A percentile compares a stretch with the other conserved stretches of the same genome.
phyloP scores from a whole-genome alignment of 2,113 vertebrate genomes.

The Turdus rufiventris region DNA sequence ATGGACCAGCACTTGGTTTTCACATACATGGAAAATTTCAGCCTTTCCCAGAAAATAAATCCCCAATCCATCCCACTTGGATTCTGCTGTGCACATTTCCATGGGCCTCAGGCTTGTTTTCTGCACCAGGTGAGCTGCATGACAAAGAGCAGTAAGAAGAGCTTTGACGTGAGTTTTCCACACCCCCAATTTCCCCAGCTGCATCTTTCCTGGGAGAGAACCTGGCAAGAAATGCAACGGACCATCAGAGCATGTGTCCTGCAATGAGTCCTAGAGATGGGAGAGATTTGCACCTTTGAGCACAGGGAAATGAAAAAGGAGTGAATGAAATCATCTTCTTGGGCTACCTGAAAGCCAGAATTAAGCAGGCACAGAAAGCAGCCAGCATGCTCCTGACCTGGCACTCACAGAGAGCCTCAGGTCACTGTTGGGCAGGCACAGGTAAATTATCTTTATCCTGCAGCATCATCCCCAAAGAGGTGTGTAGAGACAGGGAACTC shows the following conservation, averaged over 20 bases:
- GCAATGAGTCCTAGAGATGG: background rate
- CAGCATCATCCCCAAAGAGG: background rate
- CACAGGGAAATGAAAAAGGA: background rate
- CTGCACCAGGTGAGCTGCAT: background rate
- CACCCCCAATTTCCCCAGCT: background rate
- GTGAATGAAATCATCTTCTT: background rate
- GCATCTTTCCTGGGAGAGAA: background rate
- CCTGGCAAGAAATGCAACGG: background rate
- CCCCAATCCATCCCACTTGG: background rate
- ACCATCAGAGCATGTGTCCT: background rate
- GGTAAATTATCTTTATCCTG: background rate
- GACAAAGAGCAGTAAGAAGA: background rate
- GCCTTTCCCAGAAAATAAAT: background rate
- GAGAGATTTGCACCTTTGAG: background rate
- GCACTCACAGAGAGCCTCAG: background rate
- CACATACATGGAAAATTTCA: background rate
- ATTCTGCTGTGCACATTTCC: background rate
- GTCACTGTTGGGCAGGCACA: background rate
- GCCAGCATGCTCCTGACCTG: background rate
- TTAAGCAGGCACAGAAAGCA: background rate
- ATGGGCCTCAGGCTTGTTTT: background rate
- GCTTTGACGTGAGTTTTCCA: background rate
- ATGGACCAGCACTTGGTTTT: background rate
- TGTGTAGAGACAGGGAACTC: background rate
- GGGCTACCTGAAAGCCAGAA: slow-evolving; percentile 31